Conservation (phyloP, 2,888 invertebrate genomes). For the Plemyria rubiginata region DNA sequence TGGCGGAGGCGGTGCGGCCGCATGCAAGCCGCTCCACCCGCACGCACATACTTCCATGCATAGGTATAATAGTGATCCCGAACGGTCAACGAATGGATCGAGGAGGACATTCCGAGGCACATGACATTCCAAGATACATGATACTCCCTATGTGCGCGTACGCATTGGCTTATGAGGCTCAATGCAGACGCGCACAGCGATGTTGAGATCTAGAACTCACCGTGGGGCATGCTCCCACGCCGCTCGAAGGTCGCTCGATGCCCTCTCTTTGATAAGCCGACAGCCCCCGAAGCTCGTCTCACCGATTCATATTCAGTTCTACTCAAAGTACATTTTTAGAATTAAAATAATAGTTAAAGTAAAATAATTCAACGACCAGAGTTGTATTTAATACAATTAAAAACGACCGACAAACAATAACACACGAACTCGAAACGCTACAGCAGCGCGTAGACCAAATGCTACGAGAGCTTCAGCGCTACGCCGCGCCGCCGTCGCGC, state of each 20-base stretch:
- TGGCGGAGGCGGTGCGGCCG: conserved; percentile 64
- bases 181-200: conserved; percentile 80
- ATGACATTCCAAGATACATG: conserved; percentile 86
- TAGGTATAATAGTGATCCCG: conserved; percentile 73
- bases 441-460: conserved; percentile 25
- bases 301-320: conserved; percentile 62
- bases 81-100: conserved; percentile 77
- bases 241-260: conserved; percentile 45
- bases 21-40: conserved; percentile 76
- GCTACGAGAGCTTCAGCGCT: conserved; percentile 30
- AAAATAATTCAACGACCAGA: conserved; percentile 13
- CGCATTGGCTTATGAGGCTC: conserved; percentile 54
- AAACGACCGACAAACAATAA: conserved; percentile 1
- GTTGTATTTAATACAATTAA: not conserved
- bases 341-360: conserved; percentile 25
- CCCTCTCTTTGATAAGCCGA: conserved; percentile 38
- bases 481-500: conserved; percentile 35
- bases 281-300: conserved; percentile 38
- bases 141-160: conserved; percentile 82
- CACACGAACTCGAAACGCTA: conserved; percentile 8
- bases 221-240: conserved; percentile 59
- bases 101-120: conserved; percentile 86
- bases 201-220: conserved; percentile 86
- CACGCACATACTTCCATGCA: conserved; percentile 78
- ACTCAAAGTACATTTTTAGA: conserved; percentile 53